A percentile compares a stretch with the other conserved stretches of the same genome.
Conservation (phyloP, 2,888 invertebrate genomes). For the Tenthredo distinguenda region DNA sequence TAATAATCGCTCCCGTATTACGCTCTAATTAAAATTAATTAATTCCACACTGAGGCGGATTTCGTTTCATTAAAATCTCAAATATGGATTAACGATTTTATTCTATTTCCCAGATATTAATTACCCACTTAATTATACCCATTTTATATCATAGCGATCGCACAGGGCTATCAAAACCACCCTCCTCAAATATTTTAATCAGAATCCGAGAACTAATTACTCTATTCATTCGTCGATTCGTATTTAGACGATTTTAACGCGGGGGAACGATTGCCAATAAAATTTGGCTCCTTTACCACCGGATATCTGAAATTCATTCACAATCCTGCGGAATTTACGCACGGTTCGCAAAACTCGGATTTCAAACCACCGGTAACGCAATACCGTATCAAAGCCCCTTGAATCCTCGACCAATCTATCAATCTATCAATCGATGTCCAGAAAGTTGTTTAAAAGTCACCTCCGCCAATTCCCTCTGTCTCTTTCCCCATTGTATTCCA, state of each 20-base stretch:
- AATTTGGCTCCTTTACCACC: not conserved
- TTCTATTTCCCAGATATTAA: not conserved
- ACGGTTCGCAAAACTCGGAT: not conserved
- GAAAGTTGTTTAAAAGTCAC: not conserved
- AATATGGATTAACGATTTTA: not conserved
- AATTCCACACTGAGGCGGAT: not conserved
- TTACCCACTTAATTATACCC: too few species aligned
- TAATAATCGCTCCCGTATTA: not conserved
- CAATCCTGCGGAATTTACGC: not conserved
- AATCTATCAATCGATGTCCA: conserved; percentile 12
- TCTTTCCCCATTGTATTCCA: not conserved
- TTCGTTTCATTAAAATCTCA: not conserved
- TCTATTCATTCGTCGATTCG: not conserved
- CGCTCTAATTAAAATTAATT: not conserved
- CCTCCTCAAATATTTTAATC: not conserved
- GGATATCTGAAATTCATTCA: not conserved
- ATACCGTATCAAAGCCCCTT: conserved; percentile 3
- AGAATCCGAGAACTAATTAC: not conserved
- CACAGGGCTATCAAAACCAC: not conserved
- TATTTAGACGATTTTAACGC: not conserved
- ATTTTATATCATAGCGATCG: not conserved
- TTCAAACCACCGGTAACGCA: not conserved
- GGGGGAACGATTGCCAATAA: not conserved
- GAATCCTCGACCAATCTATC: not conserved
- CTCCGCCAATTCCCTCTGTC: not conserved